These are phyloP conservation scores for Harpagifer antarcticus DNA, from an alignment of 2,797 vertebrate genomes.

Conservation along the genomic window DNA sequence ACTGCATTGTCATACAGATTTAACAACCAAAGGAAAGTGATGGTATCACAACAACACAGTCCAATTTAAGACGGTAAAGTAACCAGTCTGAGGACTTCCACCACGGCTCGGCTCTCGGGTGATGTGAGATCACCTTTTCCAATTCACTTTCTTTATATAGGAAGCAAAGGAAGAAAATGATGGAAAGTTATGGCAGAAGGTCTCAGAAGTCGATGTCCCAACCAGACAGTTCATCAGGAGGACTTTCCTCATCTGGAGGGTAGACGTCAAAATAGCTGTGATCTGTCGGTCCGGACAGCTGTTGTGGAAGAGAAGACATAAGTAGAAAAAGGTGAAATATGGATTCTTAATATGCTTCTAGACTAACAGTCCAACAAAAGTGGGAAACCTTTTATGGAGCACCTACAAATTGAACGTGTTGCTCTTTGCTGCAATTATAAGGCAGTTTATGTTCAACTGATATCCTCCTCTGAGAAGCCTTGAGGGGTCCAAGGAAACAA, in stretches of 20 bases:
- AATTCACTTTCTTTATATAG: background rate
- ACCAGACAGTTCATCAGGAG: conserved; percentile 94
- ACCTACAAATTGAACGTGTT: background rate
- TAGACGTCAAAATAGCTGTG: conserved; percentile 95
- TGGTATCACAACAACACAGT: background rate
- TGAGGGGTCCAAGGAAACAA: background rate
- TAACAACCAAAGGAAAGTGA: background rate
- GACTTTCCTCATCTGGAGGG: conserved; percentile 90
- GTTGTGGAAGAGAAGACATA: background rate
- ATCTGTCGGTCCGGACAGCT: conserved; percentile 92
- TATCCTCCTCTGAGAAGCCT: background rate
- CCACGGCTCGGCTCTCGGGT: background rate
- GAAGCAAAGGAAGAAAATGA: background rate
- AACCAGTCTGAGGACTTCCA: conserved; percentile 4
- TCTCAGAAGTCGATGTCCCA: conserved; percentile 96
- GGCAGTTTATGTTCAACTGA: background rate
- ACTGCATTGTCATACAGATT: background rate
- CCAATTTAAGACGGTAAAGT: background rate
- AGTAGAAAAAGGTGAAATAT: background rate
- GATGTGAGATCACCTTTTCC: background rate
- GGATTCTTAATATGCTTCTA: background rate
- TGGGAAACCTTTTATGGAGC: background rate
- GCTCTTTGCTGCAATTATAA: background rate
- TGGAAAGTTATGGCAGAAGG: background rate
- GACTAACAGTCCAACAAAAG: background rate